Conservation (phyloP, 2,113 vertebrate species). For the Tauraco erythrolophus region DNA sequence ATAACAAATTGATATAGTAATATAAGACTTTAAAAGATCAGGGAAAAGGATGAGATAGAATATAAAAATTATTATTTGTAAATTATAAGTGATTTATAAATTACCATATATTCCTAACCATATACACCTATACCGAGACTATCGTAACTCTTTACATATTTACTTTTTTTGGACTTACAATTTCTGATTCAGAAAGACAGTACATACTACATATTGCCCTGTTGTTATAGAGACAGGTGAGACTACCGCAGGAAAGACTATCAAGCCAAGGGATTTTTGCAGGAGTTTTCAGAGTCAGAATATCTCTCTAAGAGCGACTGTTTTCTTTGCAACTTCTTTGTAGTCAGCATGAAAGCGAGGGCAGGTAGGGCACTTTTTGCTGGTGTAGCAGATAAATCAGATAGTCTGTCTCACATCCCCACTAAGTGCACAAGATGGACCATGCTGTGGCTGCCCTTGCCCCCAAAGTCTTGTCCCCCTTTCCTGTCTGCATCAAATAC, state of each 20-base stretch:
- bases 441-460: background rate
- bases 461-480: background rate
- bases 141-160: background rate
- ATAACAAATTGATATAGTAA: background rate
- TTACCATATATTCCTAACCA: background rate
- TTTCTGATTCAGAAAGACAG: background rate
- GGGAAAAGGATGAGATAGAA: background rate
- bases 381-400: background rate
- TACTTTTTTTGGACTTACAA: background rate
- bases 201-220: background rate
- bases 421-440: background rate
- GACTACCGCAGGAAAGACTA: background rate
- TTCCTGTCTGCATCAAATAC: background rate
- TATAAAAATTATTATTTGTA: background rate
- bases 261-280: background rate
- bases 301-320: background rate
- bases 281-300: background rate
- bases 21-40: background rate
- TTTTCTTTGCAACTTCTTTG: background rate
- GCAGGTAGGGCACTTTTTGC: background rate
- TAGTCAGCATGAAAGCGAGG: background rate
- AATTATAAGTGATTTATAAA: background rate
- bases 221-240: background rate
- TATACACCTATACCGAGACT: background rate
- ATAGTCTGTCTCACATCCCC: background rate